phyloP scores from a whole-genome alignment of 37 sponge, comb jelly and placozoan species.

The Ephydatia muelleri region DNA sequence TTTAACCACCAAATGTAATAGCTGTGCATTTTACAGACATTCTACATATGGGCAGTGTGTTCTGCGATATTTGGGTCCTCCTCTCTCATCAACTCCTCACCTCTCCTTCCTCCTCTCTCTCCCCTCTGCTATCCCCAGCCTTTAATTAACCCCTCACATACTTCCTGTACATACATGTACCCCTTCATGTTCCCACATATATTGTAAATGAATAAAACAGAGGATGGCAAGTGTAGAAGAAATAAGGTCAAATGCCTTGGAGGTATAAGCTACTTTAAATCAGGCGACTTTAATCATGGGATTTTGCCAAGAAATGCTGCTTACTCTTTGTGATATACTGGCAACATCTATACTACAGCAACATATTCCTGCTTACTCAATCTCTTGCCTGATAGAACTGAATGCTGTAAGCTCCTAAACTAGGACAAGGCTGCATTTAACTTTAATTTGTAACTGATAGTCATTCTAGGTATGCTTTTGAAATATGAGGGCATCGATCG shows the following conservation, averaged over 20 bases:
- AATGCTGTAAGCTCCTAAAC: not conserved
- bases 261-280: not conserved
- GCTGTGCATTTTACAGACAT: not conserved
- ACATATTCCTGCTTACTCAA: not conserved
- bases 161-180: not conserved
- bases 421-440: no score
- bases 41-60: not conserved
- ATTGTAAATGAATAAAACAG: not conserved
- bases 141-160: conserved; percentile 1
- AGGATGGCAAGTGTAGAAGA: not conserved
- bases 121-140: not conserved
- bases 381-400: not conserved
- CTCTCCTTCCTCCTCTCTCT: conserved; percentile 4
- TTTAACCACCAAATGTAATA: no score
- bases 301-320: not conserved
- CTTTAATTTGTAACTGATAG: not conserved
- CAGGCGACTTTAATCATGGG: not conserved
- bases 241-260: conserved; percentile 1
- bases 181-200: not conserved
- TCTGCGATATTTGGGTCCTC: not conserved
- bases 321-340: not conserved
- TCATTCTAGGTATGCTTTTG: conserved; percentile 1
- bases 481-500: not conserved
- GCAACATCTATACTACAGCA: not conserved
- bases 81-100: not conserved